Evolutionary conservation across 1,140 invertebrate species (phyloP), one percentile per base, ranked within the genome.

Genomic region (Meloidogyne chitwoodi): DNA sequence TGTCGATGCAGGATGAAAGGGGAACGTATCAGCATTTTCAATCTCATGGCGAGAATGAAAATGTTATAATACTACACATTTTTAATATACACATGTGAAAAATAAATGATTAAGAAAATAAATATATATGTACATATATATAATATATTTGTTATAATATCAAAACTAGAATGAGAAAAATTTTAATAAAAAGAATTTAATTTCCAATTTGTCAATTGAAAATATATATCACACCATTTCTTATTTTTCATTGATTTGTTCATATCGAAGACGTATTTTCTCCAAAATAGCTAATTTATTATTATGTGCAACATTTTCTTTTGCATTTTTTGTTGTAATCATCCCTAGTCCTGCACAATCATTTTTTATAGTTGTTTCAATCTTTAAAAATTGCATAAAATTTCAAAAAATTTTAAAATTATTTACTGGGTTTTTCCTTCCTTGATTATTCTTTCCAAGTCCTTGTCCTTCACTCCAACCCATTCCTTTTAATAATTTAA

Each of bases 401-500:
- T 8, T 44, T 61, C 19, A 26, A 56, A 24, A 75, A 76, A 77
- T 26, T 75, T 12, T 41, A 76, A 0, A 70, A 22, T 48, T 56
- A 14, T n/a, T 22, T 68, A 78, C 77, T 56, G 77, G 77, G 27
- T 26, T 44, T 48, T 70, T 44, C 31, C 80, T 78, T 29, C 77
- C 77, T 64, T 78, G 77, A 14, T 69, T 34, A n/a, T 74, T 24
- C 22, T 78, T 78, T 34, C 77, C 77, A 27, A 78, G 77, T 24
- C 77, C 77, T 41, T 73, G 48, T 56, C 77, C 77, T 29, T 78
- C 77, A 19, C 29, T 80, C 77, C 77, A 78, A 64, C 71, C 71
- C 71, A 73, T 78, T 38, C 76, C 68, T 63, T 78, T 78, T 48
- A 78, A 64, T 16, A 78, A 48, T 44, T 78, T 24, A 48, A 78